Conservation (phyloP, 2,888 invertebrate genomes). For the Chymomyza procnemis region DNA sequence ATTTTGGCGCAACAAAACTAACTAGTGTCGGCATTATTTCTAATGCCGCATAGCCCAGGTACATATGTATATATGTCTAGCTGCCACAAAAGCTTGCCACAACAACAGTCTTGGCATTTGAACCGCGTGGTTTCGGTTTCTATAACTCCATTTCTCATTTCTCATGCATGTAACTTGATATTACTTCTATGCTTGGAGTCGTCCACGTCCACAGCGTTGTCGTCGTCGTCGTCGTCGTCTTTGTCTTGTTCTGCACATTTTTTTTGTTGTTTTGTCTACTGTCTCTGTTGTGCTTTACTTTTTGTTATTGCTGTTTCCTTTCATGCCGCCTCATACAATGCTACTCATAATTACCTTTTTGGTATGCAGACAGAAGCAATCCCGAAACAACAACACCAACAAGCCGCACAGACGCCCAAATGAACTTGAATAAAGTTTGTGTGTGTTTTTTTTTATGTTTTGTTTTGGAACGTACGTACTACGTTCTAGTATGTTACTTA, state of each 20-base stretch:
- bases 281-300: conserved; percentile 53
- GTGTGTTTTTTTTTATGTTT: neutral
- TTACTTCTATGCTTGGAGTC: conserved; percentile 45
- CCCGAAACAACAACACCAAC: conserved; percentile 14
- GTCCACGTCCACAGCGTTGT: neutral
- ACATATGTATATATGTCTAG: neutral
- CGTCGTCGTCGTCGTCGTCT: neutral
- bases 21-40: conserved; percentile 41
- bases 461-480: neutral
- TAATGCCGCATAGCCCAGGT: conserved; percentile 35
- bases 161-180: conserved; percentile 58
- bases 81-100: conserved; percentile 9
- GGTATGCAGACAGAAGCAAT: conserved; percentile 69
- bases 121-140: conserved; percentile 28
- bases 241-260: no score
- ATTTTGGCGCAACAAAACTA: conserved; percentile 31
- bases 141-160: conserved; percentile 24
- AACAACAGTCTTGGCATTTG: neutral
- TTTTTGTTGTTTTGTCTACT: neutral
- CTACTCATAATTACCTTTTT: conserved; percentile 71
- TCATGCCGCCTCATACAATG: conserved; percentile 40
- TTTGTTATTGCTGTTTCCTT: conserved; percentile 46
- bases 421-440: conserved; percentile 52
- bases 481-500: neutral
- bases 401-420: conserved; percentile 43